Conservation (phyloP, 1,140 invertebrate genomes). For the Zaprionus nigranus region DNA sequence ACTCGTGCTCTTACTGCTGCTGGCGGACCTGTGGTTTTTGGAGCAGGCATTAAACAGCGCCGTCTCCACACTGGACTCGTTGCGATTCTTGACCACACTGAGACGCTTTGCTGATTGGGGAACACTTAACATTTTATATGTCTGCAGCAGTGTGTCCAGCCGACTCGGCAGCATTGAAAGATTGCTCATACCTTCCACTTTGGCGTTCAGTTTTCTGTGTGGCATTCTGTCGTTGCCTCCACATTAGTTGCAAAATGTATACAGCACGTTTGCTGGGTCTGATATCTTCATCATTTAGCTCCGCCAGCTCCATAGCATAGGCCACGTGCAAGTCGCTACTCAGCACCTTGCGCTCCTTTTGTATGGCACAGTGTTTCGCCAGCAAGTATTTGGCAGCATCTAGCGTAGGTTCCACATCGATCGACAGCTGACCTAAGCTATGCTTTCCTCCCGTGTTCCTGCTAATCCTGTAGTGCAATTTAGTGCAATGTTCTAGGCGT, state of each 20-base stretch:
- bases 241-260: slow-evolving; percentile 24
- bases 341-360: neutral
- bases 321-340: neutral
- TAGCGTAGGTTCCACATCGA: neutral
- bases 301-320: neutral
- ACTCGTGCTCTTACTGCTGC: slow-evolving; percentile 4
- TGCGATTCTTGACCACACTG: slow-evolving; percentile 18
- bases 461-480: neutral
- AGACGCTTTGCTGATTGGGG: slow-evolving; percentile 21
- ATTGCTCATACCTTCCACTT: neutral
- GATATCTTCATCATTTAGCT: slow-evolving; percentile 24
- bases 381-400: slow-evolving; percentile 33
- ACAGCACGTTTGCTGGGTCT: neutral
- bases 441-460: neutral
- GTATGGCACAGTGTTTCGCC: slow-evolving; percentile 1
- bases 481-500: slow-evolving; percentile 9
- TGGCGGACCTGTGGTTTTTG: neutral
- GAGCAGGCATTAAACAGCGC: slow-evolving; percentile 3
- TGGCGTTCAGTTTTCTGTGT: no score
- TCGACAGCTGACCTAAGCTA: slow-evolving; percentile 40
- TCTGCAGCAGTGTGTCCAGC: neutral
- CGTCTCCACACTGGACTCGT: slow-evolving; percentile 10
- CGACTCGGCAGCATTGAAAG: neutral
- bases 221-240: neutral
- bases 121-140: neutral